Evolutionary conservation across 1,140 invertebrate species (phyloP), one percentile per base, ranked within the genome.

Genomic region (Brachystomella parvula): DNA sequence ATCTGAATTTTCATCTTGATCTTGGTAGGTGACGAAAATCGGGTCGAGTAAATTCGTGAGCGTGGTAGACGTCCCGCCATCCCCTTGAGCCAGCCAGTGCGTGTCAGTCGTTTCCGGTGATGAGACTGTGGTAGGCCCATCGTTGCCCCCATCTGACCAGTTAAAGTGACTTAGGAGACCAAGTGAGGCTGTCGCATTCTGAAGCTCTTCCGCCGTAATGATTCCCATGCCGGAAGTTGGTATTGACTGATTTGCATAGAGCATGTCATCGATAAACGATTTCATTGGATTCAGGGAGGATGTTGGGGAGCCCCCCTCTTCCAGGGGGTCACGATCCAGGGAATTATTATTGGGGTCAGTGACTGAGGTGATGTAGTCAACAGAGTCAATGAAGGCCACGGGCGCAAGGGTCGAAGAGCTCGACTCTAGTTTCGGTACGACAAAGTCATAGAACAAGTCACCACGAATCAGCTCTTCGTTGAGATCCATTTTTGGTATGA

Each of bases 381-480:
- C 17, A 1, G 70, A 68, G 49, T 73, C 71, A 17, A 73, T 73
- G 44, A 70, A 67, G 9, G 68, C 63, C 30, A 73, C 71, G 1
- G 71, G 71, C 3, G 62, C 65, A 12, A 71, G 47, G n/a, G 39
- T 61, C 61, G 53, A 47, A 12, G 63, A 61, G 21, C 17, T 57
- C 12, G 39, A 21, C 28, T 47, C 66, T 28, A 32, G 39, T 31
- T 65, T 61, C 9, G 87, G 86, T 3, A 87, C 87, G 47, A 90
- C 88, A 77, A 90, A 89, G 76, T 90, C 88, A 79, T 90, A 90
- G 80, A 89, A 53, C 6, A 53, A 91, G 77, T 90, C 89, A 58
- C 87, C 87, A 77, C 89, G 89, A 24, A 83, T 82, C 68, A 87
- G 79, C 74, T 87, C 85, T 77, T 88, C 83, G 76, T 63, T 71